phyloP scores from a whole-genome alignment of 2,113 vertebrate species.

The Serinus canaria region DNA sequence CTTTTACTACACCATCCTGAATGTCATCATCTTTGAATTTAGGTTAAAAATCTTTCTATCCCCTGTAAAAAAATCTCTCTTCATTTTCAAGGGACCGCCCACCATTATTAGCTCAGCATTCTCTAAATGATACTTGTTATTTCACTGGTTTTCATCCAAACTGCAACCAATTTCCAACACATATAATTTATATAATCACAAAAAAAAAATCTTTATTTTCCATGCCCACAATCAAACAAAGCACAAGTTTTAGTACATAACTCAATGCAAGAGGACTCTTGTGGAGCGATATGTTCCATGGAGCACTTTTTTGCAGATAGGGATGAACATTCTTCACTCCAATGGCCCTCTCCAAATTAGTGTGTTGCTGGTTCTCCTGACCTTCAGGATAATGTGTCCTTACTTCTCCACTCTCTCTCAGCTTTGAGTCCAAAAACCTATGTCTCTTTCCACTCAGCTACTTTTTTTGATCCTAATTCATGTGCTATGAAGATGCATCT shows the following conservation, averaged over 20 bases:
- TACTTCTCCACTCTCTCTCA: background rate
- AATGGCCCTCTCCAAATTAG: background rate
- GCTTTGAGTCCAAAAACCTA: background rate
- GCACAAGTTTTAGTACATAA: background rate
- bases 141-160: background rate
- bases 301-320: background rate
- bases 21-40: background rate
- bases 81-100: background rate
- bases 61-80: background rate
- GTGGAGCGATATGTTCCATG: fast-evolving
- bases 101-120: background rate
- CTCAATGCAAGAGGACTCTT: background rate
- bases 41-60: background rate
- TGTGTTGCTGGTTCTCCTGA: background rate
- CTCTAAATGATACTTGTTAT: background rate
- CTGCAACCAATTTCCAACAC: background rate
- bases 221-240: background rate
- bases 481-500: background rate
- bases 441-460: background rate
- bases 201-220: background rate
- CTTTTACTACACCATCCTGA: background rate
- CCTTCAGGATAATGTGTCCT: background rate
- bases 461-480: background rate
- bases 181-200: background rate
- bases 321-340: background rate